phyloP scores from a whole-genome alignment of 92 coral and sea anemone species.

The Paragorgia papillata region DNA sequence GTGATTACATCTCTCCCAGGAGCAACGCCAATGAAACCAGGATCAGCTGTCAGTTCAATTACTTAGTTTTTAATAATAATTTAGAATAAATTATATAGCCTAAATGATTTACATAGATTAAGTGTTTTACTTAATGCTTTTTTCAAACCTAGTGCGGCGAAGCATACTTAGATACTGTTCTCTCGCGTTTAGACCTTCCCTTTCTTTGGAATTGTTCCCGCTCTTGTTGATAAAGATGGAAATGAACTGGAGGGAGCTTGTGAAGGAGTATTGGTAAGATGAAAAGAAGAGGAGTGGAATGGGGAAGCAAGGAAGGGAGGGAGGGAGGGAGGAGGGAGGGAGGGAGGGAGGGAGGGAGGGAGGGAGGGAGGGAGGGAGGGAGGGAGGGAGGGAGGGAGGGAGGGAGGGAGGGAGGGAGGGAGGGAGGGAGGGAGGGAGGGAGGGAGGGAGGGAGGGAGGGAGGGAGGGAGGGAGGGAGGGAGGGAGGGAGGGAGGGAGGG shows the following conservation, averaged over 20 bases:
- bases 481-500: too few relatives aligned
- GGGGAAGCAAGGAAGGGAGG: background rate
- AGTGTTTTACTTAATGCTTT: background rate
- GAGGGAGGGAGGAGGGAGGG: background rate
- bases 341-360: background rate
- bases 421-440: background rate
- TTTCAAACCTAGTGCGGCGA: background rate
- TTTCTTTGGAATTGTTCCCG: constrained; percentile 97
- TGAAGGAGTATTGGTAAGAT: constrained; percentile 87
- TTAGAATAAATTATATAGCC: background rate
- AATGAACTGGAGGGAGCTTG: constrained; percentile 91
- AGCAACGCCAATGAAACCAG: constrained; percentile 96
- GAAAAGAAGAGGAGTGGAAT: background rate
- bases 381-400: background rate
- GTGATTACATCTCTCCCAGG: constrained; percentile 95
- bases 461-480: too few relatives aligned
- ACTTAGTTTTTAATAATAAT: background rate
- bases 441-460: too few relatives aligned
- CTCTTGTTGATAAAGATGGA: constrained; percentile 90
- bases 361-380: background rate
- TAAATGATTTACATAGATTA: too few relatives aligned
- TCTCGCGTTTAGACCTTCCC: constrained; percentile 74
- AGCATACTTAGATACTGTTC: background rate
- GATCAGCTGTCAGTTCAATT: constrained; percentile 82
- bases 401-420: background rate